Conservation (phyloP, 2,113 vertebrate species). For the Acinonyx jubatus region DNA sequence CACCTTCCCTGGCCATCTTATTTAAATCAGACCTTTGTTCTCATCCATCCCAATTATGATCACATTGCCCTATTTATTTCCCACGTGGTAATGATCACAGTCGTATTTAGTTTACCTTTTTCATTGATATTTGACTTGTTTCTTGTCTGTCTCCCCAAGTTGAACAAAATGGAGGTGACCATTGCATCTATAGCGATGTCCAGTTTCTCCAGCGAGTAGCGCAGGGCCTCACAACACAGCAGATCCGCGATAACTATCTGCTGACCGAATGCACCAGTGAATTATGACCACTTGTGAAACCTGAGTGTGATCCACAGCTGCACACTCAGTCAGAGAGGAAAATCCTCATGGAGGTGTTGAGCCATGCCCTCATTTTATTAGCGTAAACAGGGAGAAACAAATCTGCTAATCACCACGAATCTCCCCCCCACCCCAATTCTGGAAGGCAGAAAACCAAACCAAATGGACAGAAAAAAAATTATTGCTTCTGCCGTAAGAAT, state of each 20-base stretch:
- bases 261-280: background rate
- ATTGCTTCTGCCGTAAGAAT: background rate
- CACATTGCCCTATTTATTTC: background rate
- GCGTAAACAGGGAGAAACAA: background rate
- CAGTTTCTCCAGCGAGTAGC: background rate
- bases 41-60: background rate
- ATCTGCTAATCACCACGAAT: background rate
- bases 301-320: background rate
- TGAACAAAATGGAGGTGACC: background rate
- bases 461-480: background rate
- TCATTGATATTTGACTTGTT: background rate
- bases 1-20: no score
- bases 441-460: background rate
- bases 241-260: fast-evolving
- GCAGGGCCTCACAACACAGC: fast-evolving
- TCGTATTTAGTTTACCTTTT: background rate
- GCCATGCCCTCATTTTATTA: background rate
- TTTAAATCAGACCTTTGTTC: background rate
- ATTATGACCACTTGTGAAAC: background rate
- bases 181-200: fast-evolving
- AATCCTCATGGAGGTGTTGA: background rate
- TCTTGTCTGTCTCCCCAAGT: background rate
- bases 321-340: background rate
- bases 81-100: background rate
- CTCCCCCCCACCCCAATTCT: background rate